These are phyloP conservation scores for Petrolisthes manimaculis DNA, from an alignment of 2,888 invertebrate species.

Conservation along the genomic window DNA sequence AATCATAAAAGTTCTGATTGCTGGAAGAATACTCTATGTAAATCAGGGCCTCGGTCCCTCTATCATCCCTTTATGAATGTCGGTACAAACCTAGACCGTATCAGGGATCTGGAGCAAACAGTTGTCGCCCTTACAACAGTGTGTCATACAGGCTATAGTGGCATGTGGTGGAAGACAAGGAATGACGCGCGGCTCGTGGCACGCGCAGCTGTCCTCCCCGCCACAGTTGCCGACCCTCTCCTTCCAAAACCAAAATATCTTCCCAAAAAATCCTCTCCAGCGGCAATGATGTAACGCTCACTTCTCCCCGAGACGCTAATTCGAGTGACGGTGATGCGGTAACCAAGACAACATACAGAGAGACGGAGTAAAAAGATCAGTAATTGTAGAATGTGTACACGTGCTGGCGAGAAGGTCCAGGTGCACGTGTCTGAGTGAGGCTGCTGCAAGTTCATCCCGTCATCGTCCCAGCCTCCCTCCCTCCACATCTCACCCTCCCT, in stretches of 20 bases:
- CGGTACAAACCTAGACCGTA: slow-evolving; percentile 17
- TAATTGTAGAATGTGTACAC: too few relatives aligned
- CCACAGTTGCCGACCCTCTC: background rate
- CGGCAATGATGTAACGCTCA: background rate
- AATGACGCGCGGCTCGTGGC: slow-evolving; percentile 37
- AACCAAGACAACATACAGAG: too few relatives aligned
- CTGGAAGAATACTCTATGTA: slow-evolving; percentile 41
- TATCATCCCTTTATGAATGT: slow-evolving; percentile 30
- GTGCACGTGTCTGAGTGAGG: slow-evolving; percentile 40
- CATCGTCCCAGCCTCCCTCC: slow-evolving; percentile 32
- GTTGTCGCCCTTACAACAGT: too few relatives aligned
- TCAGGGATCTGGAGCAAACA: too few relatives aligned
- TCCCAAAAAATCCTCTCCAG: background rate
- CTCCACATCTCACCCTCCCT: too few relatives aligned
- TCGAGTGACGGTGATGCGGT: background rate
- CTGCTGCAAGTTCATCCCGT: slow-evolving; percentile 47
- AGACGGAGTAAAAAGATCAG: too few relatives aligned
- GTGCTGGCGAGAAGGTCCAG: slow-evolving; percentile 19
- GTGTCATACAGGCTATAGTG: too few relatives aligned
- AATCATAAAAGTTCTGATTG: slow-evolving; percentile 45
- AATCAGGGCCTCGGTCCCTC: slow-evolving; percentile 32
- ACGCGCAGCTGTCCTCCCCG: slow-evolving; percentile 35
- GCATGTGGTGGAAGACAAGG: background rate
- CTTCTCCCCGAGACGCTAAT: background rate
- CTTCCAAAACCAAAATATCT: background rate